Conservation (phyloP, 2,888 invertebrate species). For the Heliconius sara region DNA sequence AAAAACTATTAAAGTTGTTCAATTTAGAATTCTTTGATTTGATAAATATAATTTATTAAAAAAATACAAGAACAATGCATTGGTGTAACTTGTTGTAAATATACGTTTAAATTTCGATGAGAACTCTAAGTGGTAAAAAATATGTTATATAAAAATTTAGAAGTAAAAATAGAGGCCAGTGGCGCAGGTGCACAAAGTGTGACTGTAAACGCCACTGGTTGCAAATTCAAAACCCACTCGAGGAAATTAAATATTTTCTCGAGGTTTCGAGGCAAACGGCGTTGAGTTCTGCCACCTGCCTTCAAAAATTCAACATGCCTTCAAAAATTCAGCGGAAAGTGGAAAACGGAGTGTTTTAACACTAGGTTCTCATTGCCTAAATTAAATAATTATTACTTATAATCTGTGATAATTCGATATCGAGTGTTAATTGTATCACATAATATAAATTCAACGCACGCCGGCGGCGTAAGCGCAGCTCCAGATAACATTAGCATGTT, state of each 20-base stretch:
- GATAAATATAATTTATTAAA: neutral
- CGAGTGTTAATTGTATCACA: constrained; percentile 42
- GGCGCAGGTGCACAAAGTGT: too few species aligned
- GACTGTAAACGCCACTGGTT: too few species aligned
- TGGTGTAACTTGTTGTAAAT: too few species aligned
- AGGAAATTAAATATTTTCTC: too few species aligned
- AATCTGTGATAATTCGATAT: constrained; percentile 36
- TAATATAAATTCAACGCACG: constrained; percentile 33
- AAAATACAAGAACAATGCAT: neutral
- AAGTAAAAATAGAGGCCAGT: neutral
- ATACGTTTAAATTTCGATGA: neutral
- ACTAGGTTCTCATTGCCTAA: neutral
- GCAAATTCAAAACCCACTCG: too few species aligned
- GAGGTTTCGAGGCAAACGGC: too few species aligned
- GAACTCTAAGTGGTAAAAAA: neutral
- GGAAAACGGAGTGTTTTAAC: too few species aligned
- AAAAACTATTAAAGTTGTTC: constrained; percentile 40
- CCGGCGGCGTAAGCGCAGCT: constrained; percentile 47
- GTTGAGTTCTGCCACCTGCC: too few species aligned
- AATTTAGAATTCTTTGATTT: constrained; percentile 36
- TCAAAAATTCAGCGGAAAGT: too few species aligned
- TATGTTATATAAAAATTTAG: neutral
- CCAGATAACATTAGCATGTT: constrained; percentile 79
- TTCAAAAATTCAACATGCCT: too few species aligned
- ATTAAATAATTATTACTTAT: constrained; percentile 28